Evolutionary conservation across 2,888 invertebrate species (phyloP), one percentile per base, ranked within the genome.

Genomic region (Cloeon dipterum): DNA sequence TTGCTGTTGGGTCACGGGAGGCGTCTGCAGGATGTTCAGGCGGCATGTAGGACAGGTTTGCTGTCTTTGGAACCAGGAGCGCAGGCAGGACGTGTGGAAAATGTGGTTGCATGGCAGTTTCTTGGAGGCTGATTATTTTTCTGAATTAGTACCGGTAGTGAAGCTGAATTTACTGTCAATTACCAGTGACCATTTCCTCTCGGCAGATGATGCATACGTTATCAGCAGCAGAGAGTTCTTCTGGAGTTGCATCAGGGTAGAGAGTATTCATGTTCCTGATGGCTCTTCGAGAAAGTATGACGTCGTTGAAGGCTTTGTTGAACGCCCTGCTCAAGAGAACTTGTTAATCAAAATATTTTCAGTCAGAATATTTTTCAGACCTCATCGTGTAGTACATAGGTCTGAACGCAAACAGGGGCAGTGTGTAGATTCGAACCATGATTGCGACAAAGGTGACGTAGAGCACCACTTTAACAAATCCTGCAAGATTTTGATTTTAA

Each of bases 31-130:
- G 37, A 75, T 89, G 59, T 96, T 93, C 44, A 93, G 66, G 11
- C 94, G 71, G 55, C 98, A 99, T 4, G 98, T 99, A 2, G 98
- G 98, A 53, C 98, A 99, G 4, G 98, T 98, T 62, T 99, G 98
- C 56, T 99, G 98, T 7, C 98, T 72, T 61, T 98, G 98, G 62
- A 99, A 99, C 98, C 98, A 99, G 26, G 93, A 89, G 35, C 96
- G 74, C 38, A 98, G 66, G 58, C 98, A 98, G 38, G 85, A 81
- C 33, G 93, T 85, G 60, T 99, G 98, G 66, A 99, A 98, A 50
- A 99, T 96, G 58, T 99, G 98, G 56, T 91, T 91, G 61, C 98
- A 99, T 1, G 98, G 96, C 44, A 99, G 60, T 54, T 94, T 96
- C 60, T 99, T 98, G 26, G 93, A 79, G 36, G 71, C 74, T 43